Base-by-base conservation (phyloP, 1,140 invertebrate species). In the Cydia strobilella region DNA sequence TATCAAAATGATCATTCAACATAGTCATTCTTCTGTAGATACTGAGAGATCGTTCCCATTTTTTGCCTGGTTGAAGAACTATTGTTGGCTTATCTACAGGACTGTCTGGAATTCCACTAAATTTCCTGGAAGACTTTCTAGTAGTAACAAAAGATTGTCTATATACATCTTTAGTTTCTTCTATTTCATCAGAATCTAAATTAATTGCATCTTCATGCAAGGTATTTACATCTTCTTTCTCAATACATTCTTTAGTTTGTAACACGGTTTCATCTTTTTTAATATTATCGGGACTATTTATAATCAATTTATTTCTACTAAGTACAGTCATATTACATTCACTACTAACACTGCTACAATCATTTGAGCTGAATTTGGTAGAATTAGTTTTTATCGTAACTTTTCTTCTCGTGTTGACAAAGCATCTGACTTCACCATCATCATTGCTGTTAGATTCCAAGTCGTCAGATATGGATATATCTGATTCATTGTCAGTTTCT, bases 41-140 rank as follows among this genome's bases (percentile, higher is more conserved):
- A 77, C 89, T 93, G 20, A 93, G 76, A 6, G 90, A 93, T 74
- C 92, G 86, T 74, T 92, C 90, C 91, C 91, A 93, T 84, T 89
- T 87, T 75, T 93, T 93, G 2, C 92, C 93, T 23, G 93, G 92
- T 63, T 89, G 86, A 7, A 92, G 75, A 6, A 91, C 84, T 77
- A 92, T 90, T 15, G 74, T 77, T 76, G 80, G 84, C 82, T 85
- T 87, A 39, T 69, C 27, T 9, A 39, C 18, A 10, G 65, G 31
- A 35, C 31, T 39, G 0, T 35, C 31, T 69, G 65, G 35, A 15
- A 39, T 10, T 3, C 18, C 18, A 18, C 65, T 69, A 35, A 39
- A 35, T 39, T 51, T 51, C 23, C 63, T 73, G 54, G n/a, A 65
- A 15, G 65, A 27, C 20, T 74, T 69, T 77, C 76, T 51, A 3